Base-by-base conservation (phyloP, 2,888 invertebrate genomes). In the Lucinisca nassula region DNA sequence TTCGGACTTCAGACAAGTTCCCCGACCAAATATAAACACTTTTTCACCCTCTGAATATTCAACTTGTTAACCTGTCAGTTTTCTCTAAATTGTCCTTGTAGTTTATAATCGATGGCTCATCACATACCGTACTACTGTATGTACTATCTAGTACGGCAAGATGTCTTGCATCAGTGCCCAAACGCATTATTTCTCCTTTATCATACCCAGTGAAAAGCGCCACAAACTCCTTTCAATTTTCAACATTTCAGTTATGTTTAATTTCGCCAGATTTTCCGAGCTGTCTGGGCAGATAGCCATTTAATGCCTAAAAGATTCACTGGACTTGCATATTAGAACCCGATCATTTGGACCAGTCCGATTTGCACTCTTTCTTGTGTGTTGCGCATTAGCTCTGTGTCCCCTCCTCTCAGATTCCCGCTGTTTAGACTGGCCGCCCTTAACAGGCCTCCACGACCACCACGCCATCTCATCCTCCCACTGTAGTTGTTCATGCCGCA, bases 301-400 rank as follows among this genome's bases (percentile, higher is more conserved):
- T 10, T 82, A 24, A 82, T 89, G 87, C 17, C 85, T 72, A 78
- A 35, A 87, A 6, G 87, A 87, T 14, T 82, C 85, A 73, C 89
- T 87, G 14, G 84, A 79, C 40, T n/a, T 76, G 77, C 87, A 75
- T 87, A n/a, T n/a, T n/a, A n/a, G n/a, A n/a, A n/a, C n/a, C n/a
- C n/a, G n/a, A n/a, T n/a, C n/a, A n/a, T n/a, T 76, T 1, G 79
- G 32, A 0, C 86, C 86, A 8, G 14, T 37, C 37, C 78, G 85
- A 79, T 85, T 85, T 24, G 70, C n/a, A n/a, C n/a, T n/a, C n/a
- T n/a, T n/a, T n/a, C n/a, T n/a, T n/a, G n/a, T n/a, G n/a, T n/a
- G n/a, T n/a, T n/a, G n/a, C n/a, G n/a, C n/a, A n/a, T n/a, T n/a
- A n/a, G n/a, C n/a, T n/a, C n/a, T n/a, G n/a, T n/a, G n/a, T n/a